A percentile compares a stretch with the other conserved stretches of the same genome.
phyloP scores from a whole-genome alignment of 2,888 invertebrate genomes.

The Himalopsyche kuldschensis region DNA sequence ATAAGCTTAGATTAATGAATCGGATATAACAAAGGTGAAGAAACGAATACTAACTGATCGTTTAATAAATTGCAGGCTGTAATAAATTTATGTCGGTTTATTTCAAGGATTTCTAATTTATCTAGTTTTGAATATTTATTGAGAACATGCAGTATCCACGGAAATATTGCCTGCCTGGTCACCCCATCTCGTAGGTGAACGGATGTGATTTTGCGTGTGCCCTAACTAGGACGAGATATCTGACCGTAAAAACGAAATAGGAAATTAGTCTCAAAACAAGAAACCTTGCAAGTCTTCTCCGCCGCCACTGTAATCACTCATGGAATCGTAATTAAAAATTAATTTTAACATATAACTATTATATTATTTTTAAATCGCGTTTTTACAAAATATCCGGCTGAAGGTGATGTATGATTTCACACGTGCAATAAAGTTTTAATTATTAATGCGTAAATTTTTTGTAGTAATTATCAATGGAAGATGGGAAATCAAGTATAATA shows the following conservation, averaged over 20 bases:
- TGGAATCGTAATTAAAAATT: not conserved
- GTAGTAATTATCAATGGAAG: no score
- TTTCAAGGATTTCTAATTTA: no score
- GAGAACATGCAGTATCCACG: no score
- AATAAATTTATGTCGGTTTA: no score
- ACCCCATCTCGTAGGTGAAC: not conserved
- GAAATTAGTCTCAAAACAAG: not conserved
- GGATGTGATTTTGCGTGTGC: slow-evolving; percentile 29
- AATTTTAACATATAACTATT: not conserved
- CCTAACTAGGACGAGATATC: slow-evolving; percentile 19
- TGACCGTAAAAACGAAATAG: slow-evolving; percentile 23
- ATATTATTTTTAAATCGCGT: not conserved
- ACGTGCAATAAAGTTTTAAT: no score
- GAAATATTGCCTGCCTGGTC: not conserved
- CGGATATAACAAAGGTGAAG: no score
- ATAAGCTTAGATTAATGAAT: no score
- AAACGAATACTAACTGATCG: no score
- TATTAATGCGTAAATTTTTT: no score
- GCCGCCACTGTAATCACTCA: not conserved
- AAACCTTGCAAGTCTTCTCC: not conserved
- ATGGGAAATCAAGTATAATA: no score
- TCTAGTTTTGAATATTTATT: no score
- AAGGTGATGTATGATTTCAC: not conserved
- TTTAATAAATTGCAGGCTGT: no score
- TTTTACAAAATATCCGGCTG: not conserved